A percentile compares a stretch with the other conserved stretches of the same genome.
phyloP scores from a whole-genome alignment of 2,888 invertebrate genomes.

The Trypoxylon attenuatum region DNA sequence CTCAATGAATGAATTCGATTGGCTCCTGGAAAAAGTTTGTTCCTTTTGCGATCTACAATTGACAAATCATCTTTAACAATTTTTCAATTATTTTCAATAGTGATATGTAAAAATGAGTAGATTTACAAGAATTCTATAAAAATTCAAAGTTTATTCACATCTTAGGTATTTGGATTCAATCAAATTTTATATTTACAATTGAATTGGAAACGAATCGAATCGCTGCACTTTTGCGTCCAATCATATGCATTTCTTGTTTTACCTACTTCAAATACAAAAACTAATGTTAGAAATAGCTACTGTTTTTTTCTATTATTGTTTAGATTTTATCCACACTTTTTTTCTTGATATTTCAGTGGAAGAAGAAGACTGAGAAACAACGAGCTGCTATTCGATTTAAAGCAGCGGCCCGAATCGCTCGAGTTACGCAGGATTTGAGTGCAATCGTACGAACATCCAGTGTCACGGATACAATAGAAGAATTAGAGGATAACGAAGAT shows the following conservation, averaged over 20 bases:
- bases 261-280: too few species aligned
- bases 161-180: too few species aligned
- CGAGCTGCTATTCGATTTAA: slow-evolving; percentile 81
- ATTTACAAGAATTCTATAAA: neutral
- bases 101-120: neutral
- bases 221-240: too few species aligned
- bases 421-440: slow-evolving; percentile 67
- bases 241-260: too few species aligned
- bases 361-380: slow-evolving; percentile 81
- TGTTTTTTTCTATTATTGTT: too few species aligned
- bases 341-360: slow-evolving; percentile 77
- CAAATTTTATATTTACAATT: too few species aligned
- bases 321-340: neutral
- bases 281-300: too few species aligned
- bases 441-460: slow-evolving; percentile 54
- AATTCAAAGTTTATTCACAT: too few species aligned
- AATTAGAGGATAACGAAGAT: slow-evolving; percentile 47
- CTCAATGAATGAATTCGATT: neutral
- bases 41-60: neutral
- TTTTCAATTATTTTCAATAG: neutral
- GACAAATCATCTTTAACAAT: neutral
- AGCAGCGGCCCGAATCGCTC: slow-evolving; percentile 81
- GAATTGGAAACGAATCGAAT: too few species aligned
- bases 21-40: neutral
- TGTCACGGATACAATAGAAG: slow-evolving; percentile 38